Percentiles rank a stretch among this genome's conserved stretches.
Conservation (phyloP, 2,797 vertebrate genomes). For the Halcyon chelicuti region DNA sequence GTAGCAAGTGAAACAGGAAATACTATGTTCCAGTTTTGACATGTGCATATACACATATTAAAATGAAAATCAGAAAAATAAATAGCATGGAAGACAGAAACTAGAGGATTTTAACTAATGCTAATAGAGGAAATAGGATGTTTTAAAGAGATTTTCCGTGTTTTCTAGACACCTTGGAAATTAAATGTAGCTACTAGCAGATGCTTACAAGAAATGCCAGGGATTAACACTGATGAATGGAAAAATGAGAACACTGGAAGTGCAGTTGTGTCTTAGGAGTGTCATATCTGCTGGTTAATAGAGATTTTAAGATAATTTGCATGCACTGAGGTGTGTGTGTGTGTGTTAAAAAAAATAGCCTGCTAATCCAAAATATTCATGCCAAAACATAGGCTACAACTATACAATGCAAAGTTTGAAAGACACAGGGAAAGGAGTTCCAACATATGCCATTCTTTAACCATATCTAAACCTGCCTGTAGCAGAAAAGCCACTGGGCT, state of each 20-base stretch:
- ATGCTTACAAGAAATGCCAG: not conserved
- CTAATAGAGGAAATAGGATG: not conserved
- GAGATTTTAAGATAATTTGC: not conserved
- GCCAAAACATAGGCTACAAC: not conserved
- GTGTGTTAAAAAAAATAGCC: not conserved
- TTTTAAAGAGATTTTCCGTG: not conserved
- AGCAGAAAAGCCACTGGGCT: not conserved
- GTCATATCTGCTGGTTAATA: not conserved
- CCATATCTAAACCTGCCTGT: not conserved
- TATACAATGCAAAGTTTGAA: fast-evolving
- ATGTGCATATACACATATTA: not conserved
- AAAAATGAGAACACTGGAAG: not conserved
- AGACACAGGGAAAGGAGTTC: not conserved
- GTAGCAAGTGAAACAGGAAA: not conserved
- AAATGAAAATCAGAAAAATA: not conserved
- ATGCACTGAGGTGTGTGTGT: too few relatives aligned
- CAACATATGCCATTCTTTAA: not conserved
- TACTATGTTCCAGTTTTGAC: not conserved
- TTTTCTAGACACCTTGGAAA: not conserved
- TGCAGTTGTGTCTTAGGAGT: not conserved
- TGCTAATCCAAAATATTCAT: not conserved
- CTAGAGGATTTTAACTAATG: not conserved
- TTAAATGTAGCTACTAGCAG: not conserved
- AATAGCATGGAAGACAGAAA: not conserved
- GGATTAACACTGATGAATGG: not conserved